Evolutionary conservation across 2,113 vertebrate genomes (phyloP), one percentile per base, ranked within the genome.

Genomic region (Myrmophylax atrothorax): DNA sequence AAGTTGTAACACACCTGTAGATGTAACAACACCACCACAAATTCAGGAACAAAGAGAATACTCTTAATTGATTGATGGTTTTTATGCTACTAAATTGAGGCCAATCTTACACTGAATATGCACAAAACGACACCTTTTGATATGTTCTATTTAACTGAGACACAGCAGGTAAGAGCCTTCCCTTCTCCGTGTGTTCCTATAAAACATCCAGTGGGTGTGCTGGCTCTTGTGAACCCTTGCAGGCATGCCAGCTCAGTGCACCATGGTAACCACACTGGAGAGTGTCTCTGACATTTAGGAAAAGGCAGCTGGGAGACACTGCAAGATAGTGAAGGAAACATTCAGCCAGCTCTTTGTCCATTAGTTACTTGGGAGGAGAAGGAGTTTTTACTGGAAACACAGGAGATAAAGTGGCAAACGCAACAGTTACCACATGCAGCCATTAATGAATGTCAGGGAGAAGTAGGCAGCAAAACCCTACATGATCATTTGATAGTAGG

Each of bases 231-330:
- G 85, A 81, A 26, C 24, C 56, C 40, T 19, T 2, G 82, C 72
- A 75, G 68, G 72, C 62, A 29, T 24, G 62, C 75, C 78, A 60
- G 79, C 63, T 64, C 50, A 75, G 67, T 0, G 25, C 83, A 87
- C 96, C 96, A 90, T 87, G 86, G 96, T 14, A 96, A 97, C 96
- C 76, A 92, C 0, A 4, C 68, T 58, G 73, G 17, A 95, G 69
- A 76, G 28, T 3, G 38, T 17, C 80, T 86, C 56, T 93, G 92
- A 90, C 94, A 97, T 96, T 95, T 89, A 75, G 76, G 64, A 60
- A 94, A 94, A 95, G 23, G 73, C 80, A 84, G 73, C 64, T 87
- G 56, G 68, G 56, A 89, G 55, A 88, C 15, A 50, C 44, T 37
- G 69, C 31, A 60, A 29, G 79, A 92, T 17, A 95, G 88, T 47